These are phyloP conservation scores for Oscheius myriophilus DNA, from an alignment of 2,888 invertebrate genomes.

Conservation along the genomic window DNA sequence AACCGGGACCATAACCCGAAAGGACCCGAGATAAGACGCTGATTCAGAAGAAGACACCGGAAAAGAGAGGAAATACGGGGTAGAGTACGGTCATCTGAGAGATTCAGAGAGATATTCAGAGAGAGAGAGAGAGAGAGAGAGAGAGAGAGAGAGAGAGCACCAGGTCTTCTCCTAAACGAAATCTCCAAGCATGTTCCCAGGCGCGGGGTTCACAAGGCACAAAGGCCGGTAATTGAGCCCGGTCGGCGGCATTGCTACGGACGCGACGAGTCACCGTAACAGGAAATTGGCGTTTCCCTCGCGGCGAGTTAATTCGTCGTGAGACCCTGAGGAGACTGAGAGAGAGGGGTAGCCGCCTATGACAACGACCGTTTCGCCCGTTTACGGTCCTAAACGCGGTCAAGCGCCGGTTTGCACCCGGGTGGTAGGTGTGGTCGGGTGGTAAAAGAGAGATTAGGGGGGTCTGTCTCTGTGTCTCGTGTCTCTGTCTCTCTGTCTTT, in stretches of 20 bases:
- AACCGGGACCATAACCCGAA: constrained; percentile 12
- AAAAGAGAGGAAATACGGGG: too few species aligned
- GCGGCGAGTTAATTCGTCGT: constrained; percentile 20
- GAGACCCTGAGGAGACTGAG: constrained; percentile 15
- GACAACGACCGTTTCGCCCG: constrained; percentile 20
- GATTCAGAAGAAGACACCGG: neutral
- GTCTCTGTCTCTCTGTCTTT: too few species aligned
- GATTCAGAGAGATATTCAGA: too few species aligned
- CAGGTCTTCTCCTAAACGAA: too few species aligned
- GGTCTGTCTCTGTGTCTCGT: too few species aligned
- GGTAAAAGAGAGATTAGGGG: too few species aligned
- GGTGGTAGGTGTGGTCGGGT: too few species aligned
- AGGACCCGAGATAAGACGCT: constrained; percentile 19
- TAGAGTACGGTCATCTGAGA: too few species aligned
- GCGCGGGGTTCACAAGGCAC: constrained; percentile 2
- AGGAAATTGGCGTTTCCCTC: constrained; percentile 28
- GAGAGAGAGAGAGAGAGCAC: too few species aligned
- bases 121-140: too few species aligned
- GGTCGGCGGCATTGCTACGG: constrained; percentile 17
- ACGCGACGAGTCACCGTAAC: constrained; percentile 28
- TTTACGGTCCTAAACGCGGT: constrained; percentile 29
- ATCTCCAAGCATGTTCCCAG: too few species aligned
- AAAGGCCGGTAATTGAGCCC: constrained; percentile 31
- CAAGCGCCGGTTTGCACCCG: neutral
- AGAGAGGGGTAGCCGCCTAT: neutral